Base-by-base conservation (phyloP, 2,113 vertebrate genomes). In the Zootoca vivipara region DNA sequence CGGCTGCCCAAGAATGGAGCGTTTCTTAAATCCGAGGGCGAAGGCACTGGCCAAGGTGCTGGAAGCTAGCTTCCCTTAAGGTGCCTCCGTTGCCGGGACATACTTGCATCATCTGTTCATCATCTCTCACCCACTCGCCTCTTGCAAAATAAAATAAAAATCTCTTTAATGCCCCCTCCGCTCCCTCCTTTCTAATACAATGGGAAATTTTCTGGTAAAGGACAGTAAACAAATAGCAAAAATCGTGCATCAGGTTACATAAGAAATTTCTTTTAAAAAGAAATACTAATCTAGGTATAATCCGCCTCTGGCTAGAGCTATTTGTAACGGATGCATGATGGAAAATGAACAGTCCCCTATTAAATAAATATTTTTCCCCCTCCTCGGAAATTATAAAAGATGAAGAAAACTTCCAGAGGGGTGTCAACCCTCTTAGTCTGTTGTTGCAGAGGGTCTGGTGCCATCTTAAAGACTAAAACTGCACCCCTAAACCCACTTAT, bases 11-110 rank as follows among this genome's bases (percentile, higher is more conserved):
- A 83, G 7, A 9, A 62, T 52, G 28, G 0, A 81, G 1, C 9
- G 3, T 12, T 33, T n/a, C 58, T 3, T 64, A 7, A 24, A 20
- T 18, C 15, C 79, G 22, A 40, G 26, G 62, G 40, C 33, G 33
- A 42, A 7, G 83, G 88, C 89, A 85, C 95, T 95, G 95, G 83
- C 95, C 95, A 92, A 92, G 95, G 94, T 94, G 91, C 95, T 94
- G 94, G 93, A 94, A 87, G 7, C 8, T 58, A 1, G 58, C 84
- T 58, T 52, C 0, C 12, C 40, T 2, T 12, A 56, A 4, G 18
- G 26, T 5, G 7, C 24, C 24, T 12, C 18, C 12, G 10, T 46
- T 28, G 56, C 82, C 38, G 42, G 4, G 12, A 30, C 46, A 30
- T 78, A 7, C 52, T 46, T 78, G 28, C 24, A 1, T 28, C 28